Evolutionary conservation across 2,113 vertebrate species (phyloP).

Genomic region (Australoheros scitulus): DNA sequence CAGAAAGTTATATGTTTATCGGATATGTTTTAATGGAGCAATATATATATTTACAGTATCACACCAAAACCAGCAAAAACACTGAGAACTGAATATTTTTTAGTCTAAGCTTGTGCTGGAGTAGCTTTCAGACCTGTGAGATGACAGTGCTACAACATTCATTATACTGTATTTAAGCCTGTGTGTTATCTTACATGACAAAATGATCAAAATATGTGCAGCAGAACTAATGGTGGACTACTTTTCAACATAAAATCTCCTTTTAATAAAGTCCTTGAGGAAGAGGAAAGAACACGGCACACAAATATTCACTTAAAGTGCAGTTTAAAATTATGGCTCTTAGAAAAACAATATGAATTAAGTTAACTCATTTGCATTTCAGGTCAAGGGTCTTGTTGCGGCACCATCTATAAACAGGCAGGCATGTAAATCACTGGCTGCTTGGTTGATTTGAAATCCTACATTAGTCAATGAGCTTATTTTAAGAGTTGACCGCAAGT

Average conservation of each 20-base stretch:
- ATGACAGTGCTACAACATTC: background rate
- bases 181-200: slow-evolving; percentile 36
- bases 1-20: slow-evolving; percentile 7
- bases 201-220: background rate
- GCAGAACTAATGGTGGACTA: slow-evolving; percentile 29
- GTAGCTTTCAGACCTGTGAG: background rate
- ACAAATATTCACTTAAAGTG: slow-evolving; percentile 5
- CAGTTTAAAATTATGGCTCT: slow-evolving; percentile 39
- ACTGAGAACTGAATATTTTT: background rate
- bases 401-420: slow-evolving; percentile 51
- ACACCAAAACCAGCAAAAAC: background rate
- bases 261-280: slow-evolving; percentile 28
- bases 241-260: background rate
- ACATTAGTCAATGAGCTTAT: slow-evolving; percentile 75
- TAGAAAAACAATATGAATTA: slow-evolving; percentile 46
- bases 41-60: background rate
- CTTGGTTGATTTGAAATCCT: slow-evolving; percentile 62
- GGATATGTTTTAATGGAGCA: background rate
- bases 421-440: slow-evolving; percentile 50
- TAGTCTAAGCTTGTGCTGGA: background rate
- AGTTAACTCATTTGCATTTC: slow-evolving; percentile 56
- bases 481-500: slow-evolving; percentile 70
- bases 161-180: background rate
- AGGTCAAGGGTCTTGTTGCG: slow-evolving; percentile 56
- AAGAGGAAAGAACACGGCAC: background rate